Percentiles rank a stretch among this genome's conserved stretches.
phyloP scores from a whole-genome alignment of 2,888 invertebrate species.

The Eledone cirrhosa region DNA sequence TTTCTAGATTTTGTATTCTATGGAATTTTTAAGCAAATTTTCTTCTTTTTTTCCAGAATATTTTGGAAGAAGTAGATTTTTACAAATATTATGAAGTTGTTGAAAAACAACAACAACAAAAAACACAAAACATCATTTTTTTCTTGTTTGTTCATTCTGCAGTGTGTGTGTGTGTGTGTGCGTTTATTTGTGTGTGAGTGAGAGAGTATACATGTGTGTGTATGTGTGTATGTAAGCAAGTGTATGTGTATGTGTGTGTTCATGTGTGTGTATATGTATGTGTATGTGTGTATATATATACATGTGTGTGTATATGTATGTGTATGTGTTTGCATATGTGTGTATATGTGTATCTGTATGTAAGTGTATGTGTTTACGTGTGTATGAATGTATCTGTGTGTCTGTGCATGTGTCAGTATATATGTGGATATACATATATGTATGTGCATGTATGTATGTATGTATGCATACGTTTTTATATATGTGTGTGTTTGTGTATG shows the following conservation, averaged over 20 bases:
- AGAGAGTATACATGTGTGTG: neutral
- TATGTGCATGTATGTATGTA: neutral
- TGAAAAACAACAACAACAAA: too few relatives aligned
- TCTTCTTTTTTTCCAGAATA: too few relatives aligned
- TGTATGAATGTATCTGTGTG: neutral
- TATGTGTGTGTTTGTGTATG: neutral
- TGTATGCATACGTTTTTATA: neutral
- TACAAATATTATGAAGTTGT: too few relatives aligned
- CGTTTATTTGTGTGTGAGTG: neutral
- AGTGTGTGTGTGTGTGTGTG: neutral
- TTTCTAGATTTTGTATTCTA: too few relatives aligned
- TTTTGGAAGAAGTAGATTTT: too few relatives aligned
- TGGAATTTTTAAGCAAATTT: too few relatives aligned
- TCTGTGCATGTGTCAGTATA: neutral
- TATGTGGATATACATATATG: neutral
- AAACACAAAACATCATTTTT: too few relatives aligned
- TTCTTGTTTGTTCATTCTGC: too few relatives aligned
- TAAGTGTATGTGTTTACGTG: too few relatives aligned
- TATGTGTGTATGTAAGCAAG: neutral
- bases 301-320: neutral
- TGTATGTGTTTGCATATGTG: neutral
- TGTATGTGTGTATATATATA: neutral
- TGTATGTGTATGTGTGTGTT: neutral
- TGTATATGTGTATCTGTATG: neutral
- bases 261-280: too few relatives aligned